phyloP scores from a whole-genome alignment of 2,797 vertebrate genomes.

The Lagodon rhomboides region DNA sequence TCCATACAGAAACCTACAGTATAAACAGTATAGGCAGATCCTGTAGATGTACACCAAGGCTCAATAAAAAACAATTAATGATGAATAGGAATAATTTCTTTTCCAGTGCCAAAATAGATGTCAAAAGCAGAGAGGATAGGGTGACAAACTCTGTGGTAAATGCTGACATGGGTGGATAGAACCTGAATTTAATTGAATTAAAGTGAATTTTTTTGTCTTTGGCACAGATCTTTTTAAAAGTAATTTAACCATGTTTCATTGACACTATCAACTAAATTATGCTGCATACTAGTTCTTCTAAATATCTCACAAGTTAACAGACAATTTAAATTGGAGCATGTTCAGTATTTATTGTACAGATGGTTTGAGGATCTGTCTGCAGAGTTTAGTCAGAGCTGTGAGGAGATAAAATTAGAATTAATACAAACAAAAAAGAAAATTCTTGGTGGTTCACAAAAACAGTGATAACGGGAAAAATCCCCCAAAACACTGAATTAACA shows the following conservation, averaged over 20 bases:
- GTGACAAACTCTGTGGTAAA: too few relatives aligned
- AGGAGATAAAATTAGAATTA: not conserved
- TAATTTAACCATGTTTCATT: not conserved
- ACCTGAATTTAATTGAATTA: too few relatives aligned
- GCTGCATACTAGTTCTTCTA: not conserved
- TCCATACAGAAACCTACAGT: not conserved
- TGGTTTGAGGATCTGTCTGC: not conserved
- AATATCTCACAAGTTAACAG: not conserved
- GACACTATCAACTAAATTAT: not conserved
- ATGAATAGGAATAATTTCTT: too few relatives aligned
- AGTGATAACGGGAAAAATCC: not conserved
- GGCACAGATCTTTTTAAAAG: not conserved
- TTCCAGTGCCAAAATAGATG: too few relatives aligned
- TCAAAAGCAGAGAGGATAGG: too few relatives aligned
- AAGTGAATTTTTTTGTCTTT: not conserved
- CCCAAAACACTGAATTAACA: conserved; percentile 27
- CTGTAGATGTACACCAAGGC: not conserved
- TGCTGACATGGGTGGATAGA: too few relatives aligned
- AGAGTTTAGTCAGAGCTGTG: conserved; percentile 9
- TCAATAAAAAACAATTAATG: too few relatives aligned
- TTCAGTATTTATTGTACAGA: conserved; percentile 1
- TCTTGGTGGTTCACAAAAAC: conserved; percentile 12
- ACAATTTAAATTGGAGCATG: not conserved
- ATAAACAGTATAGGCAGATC: not conserved
- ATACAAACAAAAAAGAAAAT: conserved; percentile 8